Evolutionary conservation across 2,888 invertebrate species (phyloP).

Genomic region (Ceraclea dissimilis): DNA sequence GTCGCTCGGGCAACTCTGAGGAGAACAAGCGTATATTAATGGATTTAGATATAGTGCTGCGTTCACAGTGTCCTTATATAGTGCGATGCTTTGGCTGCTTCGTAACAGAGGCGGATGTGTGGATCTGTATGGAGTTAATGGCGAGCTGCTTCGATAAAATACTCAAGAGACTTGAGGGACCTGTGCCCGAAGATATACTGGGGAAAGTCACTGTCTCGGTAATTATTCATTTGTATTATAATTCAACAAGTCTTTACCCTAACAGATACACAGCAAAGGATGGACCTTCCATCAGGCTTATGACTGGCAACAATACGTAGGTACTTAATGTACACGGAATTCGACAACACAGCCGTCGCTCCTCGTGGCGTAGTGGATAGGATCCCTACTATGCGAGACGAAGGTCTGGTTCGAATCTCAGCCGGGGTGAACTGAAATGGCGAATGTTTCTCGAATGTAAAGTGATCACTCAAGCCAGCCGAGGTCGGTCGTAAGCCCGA

Average conservation of each 20-base stretch:
- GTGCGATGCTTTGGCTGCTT: conserved; percentile 97
- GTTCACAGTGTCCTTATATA: conserved; percentile 94
- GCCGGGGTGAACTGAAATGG: too few relatives aligned
- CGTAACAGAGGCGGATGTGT: conserved; percentile 94
- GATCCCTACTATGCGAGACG: too few relatives aligned
- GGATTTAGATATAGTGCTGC: conserved; percentile 97
- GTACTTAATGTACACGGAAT: too few relatives aligned
- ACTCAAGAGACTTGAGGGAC: conserved; percentile 71
- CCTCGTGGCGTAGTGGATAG: too few relatives aligned
- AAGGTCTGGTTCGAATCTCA: too few relatives aligned
- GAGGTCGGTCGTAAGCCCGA: too few relatives aligned
- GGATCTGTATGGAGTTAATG: conserved; percentile 99
- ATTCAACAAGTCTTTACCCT: background rate
- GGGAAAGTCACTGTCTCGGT: conserved; percentile 97
- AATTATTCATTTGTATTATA: conserved; percentile 24
- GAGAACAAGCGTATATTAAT: conserved; percentile 97
- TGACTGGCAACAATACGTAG: too few relatives aligned
- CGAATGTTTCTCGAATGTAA: too few relatives aligned
- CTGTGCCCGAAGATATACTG: conserved; percentile 93
- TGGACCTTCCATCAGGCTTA: too few relatives aligned
- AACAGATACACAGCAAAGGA: too few relatives aligned
- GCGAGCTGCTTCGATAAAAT: conserved; percentile 97
- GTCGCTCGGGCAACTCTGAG: conserved; percentile 91
- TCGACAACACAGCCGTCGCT: too few relatives aligned
- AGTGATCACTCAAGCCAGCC: too few relatives aligned